phyloP scores from a whole-genome alignment of 2,888 invertebrate genomes.

The Syritta pipiens region DNA sequence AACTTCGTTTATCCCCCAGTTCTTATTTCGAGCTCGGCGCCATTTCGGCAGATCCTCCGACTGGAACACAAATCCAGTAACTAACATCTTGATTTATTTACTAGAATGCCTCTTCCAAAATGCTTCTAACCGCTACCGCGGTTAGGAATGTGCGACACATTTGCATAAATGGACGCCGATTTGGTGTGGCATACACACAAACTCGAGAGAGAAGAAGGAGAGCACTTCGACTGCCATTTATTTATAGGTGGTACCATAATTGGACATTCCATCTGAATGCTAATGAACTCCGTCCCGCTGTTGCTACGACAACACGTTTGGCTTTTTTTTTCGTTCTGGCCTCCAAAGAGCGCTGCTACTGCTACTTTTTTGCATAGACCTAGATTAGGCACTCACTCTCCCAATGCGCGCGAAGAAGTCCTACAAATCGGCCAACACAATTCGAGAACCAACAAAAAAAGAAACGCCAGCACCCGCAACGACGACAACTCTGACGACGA shows the following conservation, averaged over 20 bases:
- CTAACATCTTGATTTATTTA: slow-evolving; percentile 67
- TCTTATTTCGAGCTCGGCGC: no score
- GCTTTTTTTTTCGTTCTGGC: slow-evolving; percentile 35
- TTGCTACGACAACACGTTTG: slow-evolving; percentile 33
- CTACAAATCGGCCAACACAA: slow-evolving; percentile 55
- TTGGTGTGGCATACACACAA: slow-evolving; percentile 44
- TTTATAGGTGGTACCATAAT: slow-evolving; percentile 69
- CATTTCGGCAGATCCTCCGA: no score
- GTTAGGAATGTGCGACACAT: slow-evolving; percentile 58
- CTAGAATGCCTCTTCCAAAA: slow-evolving; percentile 38
- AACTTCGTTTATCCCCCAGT: not conserved
- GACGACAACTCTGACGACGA: slow-evolving; percentile 1
- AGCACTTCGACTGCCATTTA: slow-evolving; percentile 61
- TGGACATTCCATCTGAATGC: slow-evolving; percentile 65
- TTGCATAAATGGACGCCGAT: slow-evolving; percentile 55
- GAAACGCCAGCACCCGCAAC: slow-evolving; percentile 15
- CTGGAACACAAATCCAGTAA: no score
- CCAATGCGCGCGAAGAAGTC: slow-evolving; percentile 30
- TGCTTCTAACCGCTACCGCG: slow-evolving; percentile 5
- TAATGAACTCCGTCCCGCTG: slow-evolving; percentile 33
- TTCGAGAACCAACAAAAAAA: slow-evolving; percentile 30
- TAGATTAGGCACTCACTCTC: slow-evolving; percentile 57
- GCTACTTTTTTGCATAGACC: slow-evolving; percentile 68
- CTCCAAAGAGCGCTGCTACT: slow-evolving; percentile 24
- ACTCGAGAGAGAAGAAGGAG: slow-evolving; percentile 43